These are phyloP conservation scores for Oncorhynchus kisutch DNA, from an alignment of 2,113 vertebrate species.

Conservation along the genomic window DNA sequence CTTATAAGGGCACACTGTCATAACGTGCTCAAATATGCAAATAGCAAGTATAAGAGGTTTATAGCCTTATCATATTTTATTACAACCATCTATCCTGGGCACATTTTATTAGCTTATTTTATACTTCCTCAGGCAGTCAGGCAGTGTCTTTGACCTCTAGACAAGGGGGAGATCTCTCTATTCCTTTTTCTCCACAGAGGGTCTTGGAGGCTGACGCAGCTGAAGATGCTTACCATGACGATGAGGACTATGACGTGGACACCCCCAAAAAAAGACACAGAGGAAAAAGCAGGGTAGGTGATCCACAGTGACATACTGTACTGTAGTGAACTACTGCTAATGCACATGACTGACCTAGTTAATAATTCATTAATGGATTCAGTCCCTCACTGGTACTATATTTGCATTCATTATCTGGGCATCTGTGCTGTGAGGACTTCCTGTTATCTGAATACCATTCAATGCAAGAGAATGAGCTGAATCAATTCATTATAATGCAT, in stretches of 20 bases:
- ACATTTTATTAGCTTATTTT: too few relatives aligned
- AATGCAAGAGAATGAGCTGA: too few relatives aligned
- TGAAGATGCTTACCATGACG: slow-evolving; percentile 91
- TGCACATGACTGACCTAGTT: neutral
- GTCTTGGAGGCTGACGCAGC: slow-evolving; percentile 97
- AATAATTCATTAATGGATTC: neutral
- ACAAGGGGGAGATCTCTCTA: neutral
- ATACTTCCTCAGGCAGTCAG: too few relatives aligned
- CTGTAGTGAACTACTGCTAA: neutral
- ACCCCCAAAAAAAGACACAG: slow-evolving; percentile 93
- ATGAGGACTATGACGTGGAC: slow-evolving; percentile 94
- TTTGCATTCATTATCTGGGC: neutral
- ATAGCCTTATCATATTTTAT: too few relatives aligned
- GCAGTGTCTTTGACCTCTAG: too few relatives aligned
- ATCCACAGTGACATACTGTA: neutral
- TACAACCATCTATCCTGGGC: too few relatives aligned
- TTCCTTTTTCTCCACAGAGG: slow-evolving; percentile 73
- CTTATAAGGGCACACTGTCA: too few relatives aligned
- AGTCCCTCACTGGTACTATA: neutral
- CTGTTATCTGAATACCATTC: too few relatives aligned
- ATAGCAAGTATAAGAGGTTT: too few relatives aligned
- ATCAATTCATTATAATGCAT: too few relatives aligned
- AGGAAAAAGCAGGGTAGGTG: slow-evolving; percentile 92
- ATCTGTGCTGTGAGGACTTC: too few relatives aligned
- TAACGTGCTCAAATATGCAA: too few relatives aligned